Evolutionary conservation across 2,888 invertebrate species (phyloP).

Genomic region (Cerceris rybyensis): DNA sequence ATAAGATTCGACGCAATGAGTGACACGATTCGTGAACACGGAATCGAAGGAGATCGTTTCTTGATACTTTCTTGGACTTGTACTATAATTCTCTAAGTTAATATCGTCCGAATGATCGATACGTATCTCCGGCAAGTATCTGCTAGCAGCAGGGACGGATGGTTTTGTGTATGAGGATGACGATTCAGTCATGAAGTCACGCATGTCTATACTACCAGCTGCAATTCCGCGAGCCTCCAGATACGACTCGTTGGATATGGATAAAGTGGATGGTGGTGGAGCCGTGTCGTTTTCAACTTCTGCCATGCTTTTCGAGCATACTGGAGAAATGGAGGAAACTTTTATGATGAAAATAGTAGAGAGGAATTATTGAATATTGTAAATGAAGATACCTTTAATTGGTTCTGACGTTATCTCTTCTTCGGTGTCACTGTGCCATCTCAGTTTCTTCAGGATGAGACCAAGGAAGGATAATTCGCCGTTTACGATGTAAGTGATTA

Average conservation of each 20-base stretch:
- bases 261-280: constrained; percentile 73
- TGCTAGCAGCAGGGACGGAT: constrained; percentile 57
- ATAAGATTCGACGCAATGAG: constrained; percentile 58
- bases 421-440: constrained; percentile 67
- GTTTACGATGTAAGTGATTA: constrained; percentile 72
- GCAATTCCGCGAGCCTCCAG: constrained; percentile 72
- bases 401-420: constrained; percentile 76
- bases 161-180: constrained; percentile 63
- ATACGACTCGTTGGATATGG: constrained; percentile 60
- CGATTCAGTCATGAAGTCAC: constrained; percentile 74
- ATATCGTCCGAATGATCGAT: constrained; percentile 78
- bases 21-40: constrained; percentile 42
- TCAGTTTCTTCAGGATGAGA: constrained; percentile 73
- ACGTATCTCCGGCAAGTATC: constrained; percentile 75
- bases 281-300: constrained; percentile 86
- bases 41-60: constrained; percentile 59
- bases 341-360: background rate
- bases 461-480: constrained; percentile 72
- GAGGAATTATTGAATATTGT: background rate
- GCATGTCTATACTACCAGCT: constrained; percentile 76
- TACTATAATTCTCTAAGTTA: constrained; percentile 82
- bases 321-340: constrained; percentile 76
- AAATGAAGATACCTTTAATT: constrained; percentile 73
- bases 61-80: constrained; percentile 82
- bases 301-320: constrained; percentile 86